These are phyloP conservation scores for Limulus polyphemus DNA, from an alignment of 2,888 invertebrate genomes.

Conservation along the genomic window DNA sequence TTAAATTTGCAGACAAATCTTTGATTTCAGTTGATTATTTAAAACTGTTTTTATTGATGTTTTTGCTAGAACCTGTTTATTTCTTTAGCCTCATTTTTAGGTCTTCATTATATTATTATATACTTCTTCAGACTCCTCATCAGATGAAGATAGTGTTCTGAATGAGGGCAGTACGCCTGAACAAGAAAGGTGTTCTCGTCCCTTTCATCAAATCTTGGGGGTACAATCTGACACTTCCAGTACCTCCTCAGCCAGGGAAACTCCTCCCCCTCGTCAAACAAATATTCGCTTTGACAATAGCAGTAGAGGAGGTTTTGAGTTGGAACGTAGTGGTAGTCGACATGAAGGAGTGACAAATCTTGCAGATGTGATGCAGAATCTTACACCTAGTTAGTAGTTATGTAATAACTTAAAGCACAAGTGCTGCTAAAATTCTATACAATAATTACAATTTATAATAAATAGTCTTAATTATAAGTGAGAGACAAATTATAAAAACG, in stretches of 20 bases:
- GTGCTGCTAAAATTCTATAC: too few species aligned
- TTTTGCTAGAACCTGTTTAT: too few species aligned
- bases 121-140: conserved; percentile 21
- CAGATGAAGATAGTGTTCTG: conserved; percentile 27
- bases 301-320: conserved; percentile 3
- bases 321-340: conserved; percentile 15
- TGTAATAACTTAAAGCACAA: too few species aligned
- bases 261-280: conserved; percentile 43
- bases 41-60: too few species aligned
- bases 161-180: conserved; percentile 27
- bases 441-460: too few species aligned
- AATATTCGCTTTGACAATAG: too few species aligned
- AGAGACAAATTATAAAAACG: too few species aligned
- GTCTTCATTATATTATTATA: too few species aligned
- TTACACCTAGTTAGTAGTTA: conserved; percentile 55
- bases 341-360: conserved; percentile 48
- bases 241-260: conserved; percentile 53
- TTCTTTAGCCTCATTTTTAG: too few species aligned
- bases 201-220: conserved; percentile 19
- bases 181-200: conserved; percentile 16
- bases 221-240: conserved; percentile 32
- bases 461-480: too few species aligned
- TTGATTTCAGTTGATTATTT: too few species aligned
- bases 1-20: too few species aligned
- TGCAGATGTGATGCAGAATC: conserved; percentile 54